phyloP scores from a whole-genome alignment of 2,113 vertebrate species.

The Sinocyclocheilus maitianheensis region DNA sequence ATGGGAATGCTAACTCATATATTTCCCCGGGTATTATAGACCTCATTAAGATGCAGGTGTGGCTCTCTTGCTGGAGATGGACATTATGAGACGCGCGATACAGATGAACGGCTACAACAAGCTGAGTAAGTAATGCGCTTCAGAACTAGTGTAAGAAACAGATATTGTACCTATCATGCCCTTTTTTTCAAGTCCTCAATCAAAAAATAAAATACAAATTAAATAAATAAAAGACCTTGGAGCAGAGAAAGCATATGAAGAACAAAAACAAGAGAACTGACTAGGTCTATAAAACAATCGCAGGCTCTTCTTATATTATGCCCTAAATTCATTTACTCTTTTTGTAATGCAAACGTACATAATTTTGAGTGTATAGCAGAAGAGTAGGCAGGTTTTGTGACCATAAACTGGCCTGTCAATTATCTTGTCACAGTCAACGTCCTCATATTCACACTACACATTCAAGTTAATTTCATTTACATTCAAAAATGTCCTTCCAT shows the following conservation, averaged over 20 bases:
- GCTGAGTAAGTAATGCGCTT: background rate
- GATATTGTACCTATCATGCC: background rate
- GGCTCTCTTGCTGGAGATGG: background rate
- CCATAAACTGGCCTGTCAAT: too few relatives aligned
- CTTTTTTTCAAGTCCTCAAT: background rate
- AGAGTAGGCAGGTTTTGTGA: background rate
- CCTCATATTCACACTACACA: background rate
- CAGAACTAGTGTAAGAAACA: too few relatives aligned
- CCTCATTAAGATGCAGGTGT: background rate
- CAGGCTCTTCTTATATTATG: background rate
- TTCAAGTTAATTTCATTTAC: background rate
- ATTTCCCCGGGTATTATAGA: background rate
- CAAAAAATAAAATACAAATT: too few relatives aligned
- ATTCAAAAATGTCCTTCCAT: too few relatives aligned
- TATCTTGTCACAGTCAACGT: background rate
- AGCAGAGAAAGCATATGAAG: background rate
- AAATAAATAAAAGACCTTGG: background rate
- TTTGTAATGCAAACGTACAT: background rate
- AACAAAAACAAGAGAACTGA: background rate
- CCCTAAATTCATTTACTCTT: background rate
- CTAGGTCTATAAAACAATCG: background rate
- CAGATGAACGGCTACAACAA: background rate
- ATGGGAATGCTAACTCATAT: background rate
- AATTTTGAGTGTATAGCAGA: background rate
- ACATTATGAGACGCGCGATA: background rate